Percentiles rank a stretch among this genome's conserved stretches.
Conservation (phyloP, 2,797 vertebrate species). For the Numenius phaeopus region DNA sequence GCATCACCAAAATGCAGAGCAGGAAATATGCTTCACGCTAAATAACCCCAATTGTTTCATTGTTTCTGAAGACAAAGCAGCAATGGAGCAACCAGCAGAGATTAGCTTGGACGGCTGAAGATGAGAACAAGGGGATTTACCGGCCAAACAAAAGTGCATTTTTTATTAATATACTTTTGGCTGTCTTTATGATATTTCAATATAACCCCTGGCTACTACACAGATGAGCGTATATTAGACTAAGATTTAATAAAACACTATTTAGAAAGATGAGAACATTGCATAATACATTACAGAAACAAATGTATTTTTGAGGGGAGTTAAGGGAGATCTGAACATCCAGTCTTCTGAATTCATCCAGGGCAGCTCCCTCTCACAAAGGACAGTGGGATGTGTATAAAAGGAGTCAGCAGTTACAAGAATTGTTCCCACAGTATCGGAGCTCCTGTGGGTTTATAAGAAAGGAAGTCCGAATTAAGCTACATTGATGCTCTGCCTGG, state of each 20-base stretch:
- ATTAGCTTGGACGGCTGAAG: neutral
- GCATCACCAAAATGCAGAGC: neutral
- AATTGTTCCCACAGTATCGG: neutral
- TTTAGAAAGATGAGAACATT: constrained; percentile 54
- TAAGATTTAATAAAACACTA: constrained; percentile 55
- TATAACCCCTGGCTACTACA: constrained; percentile 58
- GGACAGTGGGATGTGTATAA: neutral
- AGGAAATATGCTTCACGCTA: neutral
- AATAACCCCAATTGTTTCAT: neutral
- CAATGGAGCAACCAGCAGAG: neutral
- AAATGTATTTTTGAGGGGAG: constrained; percentile 13
- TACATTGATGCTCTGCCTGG: neutral
- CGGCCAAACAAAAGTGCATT: constrained; percentile 31
- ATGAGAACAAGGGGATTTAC: neutral
- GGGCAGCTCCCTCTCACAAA: neutral
- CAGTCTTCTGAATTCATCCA: neutral
- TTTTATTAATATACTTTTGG: constrained; percentile 67
- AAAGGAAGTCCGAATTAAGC: neutral
- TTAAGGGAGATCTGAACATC: neutral
- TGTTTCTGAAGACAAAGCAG: neutral
- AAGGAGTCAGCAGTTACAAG: neutral
- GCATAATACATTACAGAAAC: constrained; percentile 38
- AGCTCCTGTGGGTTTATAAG: neutral
- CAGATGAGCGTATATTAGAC: constrained; percentile 1
- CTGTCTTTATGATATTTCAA: constrained; percentile 24